Percentiles rank a stretch among this genome's conserved stretches.
These are phyloP conservation scores for Heptranchias perlo DNA, from an alignment of 2,113 vertebrate species.

Conservation along the genomic window DNA sequence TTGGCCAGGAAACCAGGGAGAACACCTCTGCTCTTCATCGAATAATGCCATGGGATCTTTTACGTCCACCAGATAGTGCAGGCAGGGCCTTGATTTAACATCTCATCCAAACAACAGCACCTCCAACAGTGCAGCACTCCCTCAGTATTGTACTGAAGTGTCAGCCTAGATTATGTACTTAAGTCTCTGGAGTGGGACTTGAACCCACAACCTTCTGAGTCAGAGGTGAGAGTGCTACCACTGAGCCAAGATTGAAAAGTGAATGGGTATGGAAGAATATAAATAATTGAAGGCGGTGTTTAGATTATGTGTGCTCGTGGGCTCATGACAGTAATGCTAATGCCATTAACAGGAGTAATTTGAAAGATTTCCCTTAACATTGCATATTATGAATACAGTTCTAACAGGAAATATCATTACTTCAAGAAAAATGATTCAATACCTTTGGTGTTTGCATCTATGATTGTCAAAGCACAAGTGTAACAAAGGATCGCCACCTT, in stretches of 20 bases:
- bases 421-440: neutral
- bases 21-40: neutral
- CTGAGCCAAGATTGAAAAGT: neutral
- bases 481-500: conserved; percentile 20
- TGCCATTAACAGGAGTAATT: neutral
- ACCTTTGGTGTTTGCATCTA: conserved; percentile 27
- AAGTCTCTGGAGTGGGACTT: too few relatives aligned
- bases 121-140: too few relatives aligned
- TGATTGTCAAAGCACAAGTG: conserved; percentile 24
- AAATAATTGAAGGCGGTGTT: neutral
- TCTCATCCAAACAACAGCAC: too few relatives aligned
- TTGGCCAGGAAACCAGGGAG: neutral
- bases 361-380: neutral
- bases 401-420: neutral
- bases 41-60: too few relatives aligned
- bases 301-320: neutral
- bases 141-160: too few relatives aligned
- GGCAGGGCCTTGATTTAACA: too few relatives aligned
- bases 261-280: neutral
- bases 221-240: neutral
- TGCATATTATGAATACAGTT: neutral
- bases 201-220: too few relatives aligned
- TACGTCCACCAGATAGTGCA: too few relatives aligned
- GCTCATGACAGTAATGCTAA: neutral
- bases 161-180: too few relatives aligned